Conservation (phyloP, 2,888 invertebrate genomes). For the Dolichopus griseipennis region DNA sequence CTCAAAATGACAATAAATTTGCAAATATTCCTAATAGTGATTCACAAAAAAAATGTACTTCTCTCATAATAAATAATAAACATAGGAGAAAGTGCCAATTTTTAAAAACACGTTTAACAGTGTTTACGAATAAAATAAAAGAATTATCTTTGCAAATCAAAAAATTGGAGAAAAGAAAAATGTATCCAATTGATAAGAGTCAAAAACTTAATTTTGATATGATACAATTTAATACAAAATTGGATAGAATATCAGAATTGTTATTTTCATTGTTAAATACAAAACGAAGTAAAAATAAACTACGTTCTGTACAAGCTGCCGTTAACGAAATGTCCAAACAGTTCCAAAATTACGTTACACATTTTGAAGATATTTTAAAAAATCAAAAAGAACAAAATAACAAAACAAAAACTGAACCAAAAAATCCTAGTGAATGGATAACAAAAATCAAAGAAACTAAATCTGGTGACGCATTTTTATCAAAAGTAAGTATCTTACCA, state of each 20-base stretch:
- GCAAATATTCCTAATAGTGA: too few relatives aligned
- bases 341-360: slow-evolving; percentile 29
- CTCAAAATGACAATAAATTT: not conserved
- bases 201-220: slow-evolving; percentile 19
- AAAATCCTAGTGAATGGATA: slow-evolving; percentile 32
- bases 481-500: slow-evolving; percentile 27
- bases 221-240: slow-evolving; percentile 27
- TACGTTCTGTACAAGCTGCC: slow-evolving; percentile 26
- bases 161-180: slow-evolving; percentile 19
- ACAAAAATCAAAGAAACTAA: slow-evolving; percentile 34
- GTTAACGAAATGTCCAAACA: slow-evolving; percentile 29
- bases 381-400: slow-evolving; percentile 14
- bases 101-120: slow-evolving; percentile 30
- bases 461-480: slow-evolving; percentile 36
- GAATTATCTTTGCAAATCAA: slow-evolving; percentile 29
- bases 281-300: slow-evolving; percentile 27
- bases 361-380: slow-evolving; percentile 28
- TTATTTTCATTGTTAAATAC: slow-evolving; percentile 25
- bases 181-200: not conserved
- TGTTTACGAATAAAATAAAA: slow-evolving; percentile 30
- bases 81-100: slow-evolving; percentile 24
- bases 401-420: not conserved
- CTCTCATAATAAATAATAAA: too few relatives aligned
- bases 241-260: slow-evolving; percentile 30
- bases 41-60: too few relatives aligned